These are phyloP conservation scores for Rostratula benghalensis DNA, from an alignment of 2,113 vertebrate genomes.

Conservation along the genomic window DNA sequence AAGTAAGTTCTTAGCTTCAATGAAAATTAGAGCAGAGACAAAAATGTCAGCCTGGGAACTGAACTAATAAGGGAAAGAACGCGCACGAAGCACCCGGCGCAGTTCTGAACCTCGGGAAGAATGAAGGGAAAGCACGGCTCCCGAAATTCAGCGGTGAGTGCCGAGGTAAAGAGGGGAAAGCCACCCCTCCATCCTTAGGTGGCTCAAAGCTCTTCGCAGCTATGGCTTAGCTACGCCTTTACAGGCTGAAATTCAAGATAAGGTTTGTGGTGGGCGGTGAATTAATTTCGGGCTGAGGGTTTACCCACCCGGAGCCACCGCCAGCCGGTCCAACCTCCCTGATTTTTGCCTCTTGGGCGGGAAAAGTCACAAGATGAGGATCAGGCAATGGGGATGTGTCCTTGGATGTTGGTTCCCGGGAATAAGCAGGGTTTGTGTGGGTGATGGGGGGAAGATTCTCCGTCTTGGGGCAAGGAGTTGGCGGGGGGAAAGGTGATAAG, in stretches of 20 bases:
- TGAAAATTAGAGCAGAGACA: constrained; percentile 31
- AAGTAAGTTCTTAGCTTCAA: constrained; percentile 40
- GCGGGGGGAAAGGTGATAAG: constrained; percentile 66
- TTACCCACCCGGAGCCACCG: background rate
- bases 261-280: background rate
- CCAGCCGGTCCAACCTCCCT: background rate
- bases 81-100: background rate
- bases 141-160: background rate
- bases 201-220: background rate
- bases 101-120: background rate
- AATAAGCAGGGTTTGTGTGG: constrained; percentile 30
- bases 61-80: constrained; percentile 32
- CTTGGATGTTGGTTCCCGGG: constrained; percentile 31
- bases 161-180: background rate
- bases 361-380: background rate
- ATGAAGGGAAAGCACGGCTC: background rate
- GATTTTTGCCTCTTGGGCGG: background rate
- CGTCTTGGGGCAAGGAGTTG: background rate
- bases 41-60: constrained; percentile 37
- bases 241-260: background rate
- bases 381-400: constrained; percentile 42
- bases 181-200: fast-evolving
- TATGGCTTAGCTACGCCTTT: background rate
- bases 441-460: background rate
- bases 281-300: background rate